phyloP scores from a whole-genome alignment of 2,797 vertebrate species.

The Molossus alvarezi region DNA sequence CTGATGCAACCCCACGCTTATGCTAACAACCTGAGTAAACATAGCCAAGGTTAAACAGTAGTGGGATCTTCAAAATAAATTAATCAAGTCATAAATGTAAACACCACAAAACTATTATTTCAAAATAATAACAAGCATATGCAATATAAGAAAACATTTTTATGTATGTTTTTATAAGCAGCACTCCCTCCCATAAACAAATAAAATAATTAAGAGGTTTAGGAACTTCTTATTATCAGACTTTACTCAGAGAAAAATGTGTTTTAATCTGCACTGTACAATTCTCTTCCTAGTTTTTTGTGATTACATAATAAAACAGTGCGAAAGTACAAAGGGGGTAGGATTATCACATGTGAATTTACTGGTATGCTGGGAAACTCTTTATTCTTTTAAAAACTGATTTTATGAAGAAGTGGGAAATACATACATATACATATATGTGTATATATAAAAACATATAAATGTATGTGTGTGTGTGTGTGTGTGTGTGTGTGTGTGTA shows the following conservation, averaged over 20 bases:
- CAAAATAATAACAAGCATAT: constrained; percentile 56
- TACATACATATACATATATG: not conserved
- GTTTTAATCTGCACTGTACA: constrained; percentile 57
- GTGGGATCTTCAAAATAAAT: constrained; percentile 67
- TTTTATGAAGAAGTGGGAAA: constrained; percentile 22
- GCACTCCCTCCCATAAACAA: constrained; percentile 22
- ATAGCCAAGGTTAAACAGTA: constrained; percentile 55
- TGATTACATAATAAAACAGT: constrained; percentile 65
- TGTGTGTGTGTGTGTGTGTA: no score
- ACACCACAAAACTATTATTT: constrained; percentile 65
- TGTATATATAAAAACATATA: no score
- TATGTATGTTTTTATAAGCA: constrained; percentile 28
- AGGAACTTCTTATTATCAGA: constrained; percentile 25
- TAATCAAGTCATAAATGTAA: constrained; percentile 69
- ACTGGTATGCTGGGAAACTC: constrained; percentile 53
- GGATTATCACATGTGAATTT: not conserved
- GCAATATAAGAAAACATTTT: constrained; percentile 55
- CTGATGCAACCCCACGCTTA: constrained; percentile 57
- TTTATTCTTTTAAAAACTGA: constrained; percentile 59
- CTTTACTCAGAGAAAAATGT: constrained; percentile 40
- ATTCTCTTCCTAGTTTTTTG: constrained; percentile 61
- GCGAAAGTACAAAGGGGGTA: not conserved
- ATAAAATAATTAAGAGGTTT: constrained; percentile 53
- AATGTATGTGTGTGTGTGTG: no score
- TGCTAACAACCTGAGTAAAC: constrained; percentile 68